A percentile compares a stretch with the other conserved stretches of the same genome.
Conservation (phyloP, 2,888 invertebrate species). For the Hyles lineata region DNA sequence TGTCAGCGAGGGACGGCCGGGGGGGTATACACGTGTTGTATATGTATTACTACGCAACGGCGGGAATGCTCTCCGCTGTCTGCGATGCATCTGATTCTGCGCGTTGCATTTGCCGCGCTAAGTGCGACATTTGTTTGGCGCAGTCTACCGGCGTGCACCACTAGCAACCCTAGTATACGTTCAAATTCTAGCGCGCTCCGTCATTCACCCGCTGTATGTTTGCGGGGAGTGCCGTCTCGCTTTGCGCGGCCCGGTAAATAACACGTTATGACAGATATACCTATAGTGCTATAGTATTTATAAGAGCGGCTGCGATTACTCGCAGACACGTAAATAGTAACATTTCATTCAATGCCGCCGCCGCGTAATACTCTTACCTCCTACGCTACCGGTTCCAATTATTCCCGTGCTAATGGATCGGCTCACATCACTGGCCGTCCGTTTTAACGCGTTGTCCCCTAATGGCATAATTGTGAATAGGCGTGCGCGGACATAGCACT, state of each 20-base stretch:
- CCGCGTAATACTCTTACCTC: slow-evolving; percentile 11
- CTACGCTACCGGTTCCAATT: slow-evolving; percentile 9
- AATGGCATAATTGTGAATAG: slow-evolving; percentile 20
- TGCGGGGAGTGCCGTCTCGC: background rate
- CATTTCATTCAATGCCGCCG: slow-evolving; percentile 21
- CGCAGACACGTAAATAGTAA: slow-evolving; percentile 27
- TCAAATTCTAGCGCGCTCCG: background rate
- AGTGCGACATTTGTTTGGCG: slow-evolving; percentile 27
- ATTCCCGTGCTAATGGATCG: slow-evolving; percentile 26
- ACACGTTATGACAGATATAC: slow-evolving; percentile 20
- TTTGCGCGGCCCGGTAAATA: background rate
- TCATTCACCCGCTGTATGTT: slow-evolving; percentile 16
- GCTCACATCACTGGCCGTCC: slow-evolving; percentile 15
- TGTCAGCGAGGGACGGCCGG: slow-evolving; percentile 41
- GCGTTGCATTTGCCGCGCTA: slow-evolving; percentile 52
- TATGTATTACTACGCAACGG: slow-evolving; percentile 46
- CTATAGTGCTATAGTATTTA: slow-evolving; percentile 8
- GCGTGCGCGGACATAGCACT: slow-evolving; percentile 12
- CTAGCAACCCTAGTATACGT: slow-evolving; percentile 12
- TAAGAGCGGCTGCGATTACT: background rate
- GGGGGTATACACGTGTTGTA: slow-evolving; percentile 55
- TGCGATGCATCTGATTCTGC: slow-evolving; percentile 60
- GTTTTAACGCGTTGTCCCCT: slow-evolving; percentile 9
- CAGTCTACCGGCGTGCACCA: slow-evolving; percentile 6
- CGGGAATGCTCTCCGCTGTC: slow-evolving; percentile 44